phyloP scores from a whole-genome alignment of 2,888 invertebrate genomes.

The Sipha maydis region DNA sequence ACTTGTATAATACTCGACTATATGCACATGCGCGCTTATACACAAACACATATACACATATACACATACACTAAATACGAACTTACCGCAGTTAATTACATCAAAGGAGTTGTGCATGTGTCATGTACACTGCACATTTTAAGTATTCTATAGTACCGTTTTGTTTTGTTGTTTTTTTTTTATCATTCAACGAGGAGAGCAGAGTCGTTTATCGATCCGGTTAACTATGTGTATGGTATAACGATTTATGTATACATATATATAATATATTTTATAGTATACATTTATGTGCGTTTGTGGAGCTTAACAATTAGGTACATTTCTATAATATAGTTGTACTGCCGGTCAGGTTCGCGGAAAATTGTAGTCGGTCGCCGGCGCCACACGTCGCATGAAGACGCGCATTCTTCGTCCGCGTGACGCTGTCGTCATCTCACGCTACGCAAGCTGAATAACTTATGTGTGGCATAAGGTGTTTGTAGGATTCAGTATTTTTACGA shows the following conservation, averaged over 20 bases:
- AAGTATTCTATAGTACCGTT: slow-evolving; percentile 15
- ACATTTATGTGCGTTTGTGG: neutral
- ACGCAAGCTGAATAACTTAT: slow-evolving; percentile 20
- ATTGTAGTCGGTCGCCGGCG: slow-evolving; percentile 15
- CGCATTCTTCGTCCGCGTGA: slow-evolving; percentile 42
- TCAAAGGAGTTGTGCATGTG: neutral
- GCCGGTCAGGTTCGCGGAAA: slow-evolving; percentile 20
- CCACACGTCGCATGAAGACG: neutral
- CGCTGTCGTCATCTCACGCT: neutral
- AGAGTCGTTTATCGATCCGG: neutral
- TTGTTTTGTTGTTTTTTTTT: slow-evolving; percentile 15
- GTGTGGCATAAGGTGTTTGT: neutral
- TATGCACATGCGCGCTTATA: neutral
- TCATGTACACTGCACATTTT: neutral
- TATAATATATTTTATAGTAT: neutral
- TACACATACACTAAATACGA: neutral
- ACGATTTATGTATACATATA: neutral
- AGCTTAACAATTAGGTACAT: neutral
- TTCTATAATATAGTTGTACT: slow-evolving; percentile 5
- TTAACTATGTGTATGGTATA: neutral
- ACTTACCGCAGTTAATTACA: slow-evolving; percentile 36
- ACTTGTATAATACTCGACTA: slow-evolving; percentile 9
- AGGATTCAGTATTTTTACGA: neutral
- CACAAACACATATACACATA: neutral
- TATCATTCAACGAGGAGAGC: neutral